Percentiles rank a stretch among this genome's conserved stretches.
Conservation (phyloP, 2,113 vertebrate species). For the Nothocercus julius region DNA sequence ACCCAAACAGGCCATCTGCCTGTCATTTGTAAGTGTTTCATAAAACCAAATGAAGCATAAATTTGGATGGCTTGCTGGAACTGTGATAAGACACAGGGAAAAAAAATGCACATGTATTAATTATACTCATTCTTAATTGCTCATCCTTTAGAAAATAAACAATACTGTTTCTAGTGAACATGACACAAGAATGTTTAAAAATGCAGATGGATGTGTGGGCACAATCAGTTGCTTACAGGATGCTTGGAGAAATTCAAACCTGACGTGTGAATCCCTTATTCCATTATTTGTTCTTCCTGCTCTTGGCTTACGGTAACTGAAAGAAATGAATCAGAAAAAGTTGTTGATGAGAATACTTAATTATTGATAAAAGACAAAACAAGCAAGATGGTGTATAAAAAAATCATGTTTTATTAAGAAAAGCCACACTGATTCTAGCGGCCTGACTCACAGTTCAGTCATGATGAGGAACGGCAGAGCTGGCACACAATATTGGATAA, state of each 20-base stretch:
- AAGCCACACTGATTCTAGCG: not conserved
- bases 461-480: not conserved
- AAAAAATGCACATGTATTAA: not conserved
- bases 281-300: not conserved
- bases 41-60: slow-evolving; percentile 50
- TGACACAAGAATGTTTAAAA: slow-evolving; percentile 23
- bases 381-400: not conserved
- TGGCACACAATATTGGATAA: not conserved
- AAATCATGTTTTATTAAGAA: not conserved
- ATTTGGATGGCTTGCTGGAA: slow-evolving; percentile 3
- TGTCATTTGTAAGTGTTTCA: slow-evolving; percentile 44
- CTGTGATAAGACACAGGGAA: not conserved
- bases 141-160: slow-evolving; percentile 57
- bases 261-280: not conserved
- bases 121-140: slow-evolving; percentile 27
- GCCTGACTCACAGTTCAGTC: not conserved
- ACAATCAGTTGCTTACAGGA: slow-evolving; percentile 3
- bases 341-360: not conserved
- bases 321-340: not conserved
- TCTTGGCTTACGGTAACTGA: not conserved
- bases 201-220: slow-evolving; percentile 42
- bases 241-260: not conserved
- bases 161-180: slow-evolving; percentile 31
- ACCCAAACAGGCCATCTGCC: slow-evolving; percentile 59
- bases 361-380: not conserved